Evolutionary conservation across 1,140 invertebrate species (phyloP).

Genomic region (Battus philenor): DNA sequence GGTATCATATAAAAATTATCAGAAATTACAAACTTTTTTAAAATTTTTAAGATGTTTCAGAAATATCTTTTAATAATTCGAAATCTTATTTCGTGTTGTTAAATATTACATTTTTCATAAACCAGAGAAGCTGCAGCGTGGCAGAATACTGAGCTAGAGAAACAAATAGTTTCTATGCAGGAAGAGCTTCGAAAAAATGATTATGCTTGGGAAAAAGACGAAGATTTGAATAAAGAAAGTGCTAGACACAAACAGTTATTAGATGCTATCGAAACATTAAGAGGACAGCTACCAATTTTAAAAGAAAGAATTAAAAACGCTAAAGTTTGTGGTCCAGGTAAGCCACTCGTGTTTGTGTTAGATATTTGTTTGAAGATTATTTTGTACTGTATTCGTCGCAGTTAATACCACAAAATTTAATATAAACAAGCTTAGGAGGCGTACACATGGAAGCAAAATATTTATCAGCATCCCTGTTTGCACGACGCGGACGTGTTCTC

Average conservation of each 20-base stretch:
- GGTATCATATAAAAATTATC: conserved; percentile 38
- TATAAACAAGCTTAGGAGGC: too few species aligned
- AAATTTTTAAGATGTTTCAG: conserved; percentile 17
- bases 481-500: too few species aligned
- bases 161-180: conserved; percentile 63
- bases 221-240: conserved; percentile 51
- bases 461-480: too few species aligned
- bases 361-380: too few species aligned
- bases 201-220: conserved; percentile 61
- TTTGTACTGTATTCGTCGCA: too few species aligned
- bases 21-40: conserved; percentile 4
- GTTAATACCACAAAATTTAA: too few species aligned
- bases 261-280: conserved; percentile 56
- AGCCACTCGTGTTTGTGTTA: too few species aligned
- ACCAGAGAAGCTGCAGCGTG: conserved; percentile 61
- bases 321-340: conserved; percentile 65
- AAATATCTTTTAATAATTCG: too few species aligned
- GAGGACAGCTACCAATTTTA: conserved; percentile 53
- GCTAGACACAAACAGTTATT: conserved; percentile 51
- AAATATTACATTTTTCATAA: background rate
- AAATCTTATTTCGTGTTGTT: too few species aligned
- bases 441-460: too few species aligned
- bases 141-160: conserved; percentile 68
- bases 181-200: conserved; percentile 63
- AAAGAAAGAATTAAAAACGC: conserved; percentile 69